Conservation (phyloP, 23 tunicate genomes). For the Trididemnum nubilum region DNA sequence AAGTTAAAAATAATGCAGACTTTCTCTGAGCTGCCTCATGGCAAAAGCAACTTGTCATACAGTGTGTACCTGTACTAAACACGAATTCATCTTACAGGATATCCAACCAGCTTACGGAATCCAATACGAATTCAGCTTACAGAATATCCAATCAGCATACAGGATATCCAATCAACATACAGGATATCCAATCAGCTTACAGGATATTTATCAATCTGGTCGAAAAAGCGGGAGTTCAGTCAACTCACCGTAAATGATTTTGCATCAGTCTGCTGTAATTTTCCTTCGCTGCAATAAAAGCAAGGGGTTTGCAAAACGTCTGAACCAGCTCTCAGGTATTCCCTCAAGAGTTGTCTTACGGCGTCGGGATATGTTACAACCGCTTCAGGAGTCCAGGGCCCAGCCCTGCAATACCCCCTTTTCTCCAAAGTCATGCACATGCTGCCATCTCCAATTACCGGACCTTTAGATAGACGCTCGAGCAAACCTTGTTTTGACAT, state of each 20-base stretch:
- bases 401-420: constrained; percentile 76
- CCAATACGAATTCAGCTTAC: no score
- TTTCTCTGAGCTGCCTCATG: no score
- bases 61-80: no score
- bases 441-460: constrained; percentile 94
- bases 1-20: no score
- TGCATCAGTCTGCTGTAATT: constrained; percentile 14
- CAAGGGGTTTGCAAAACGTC: constrained; percentile 88
- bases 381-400: constrained; percentile 87
- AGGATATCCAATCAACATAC: no score
- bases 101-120: no score
- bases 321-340: constrained; percentile 81
- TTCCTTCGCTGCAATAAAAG: constrained; percentile 78
- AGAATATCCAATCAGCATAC: no score
- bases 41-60: no score
- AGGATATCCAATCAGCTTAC: no score
- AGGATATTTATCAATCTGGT: no score
- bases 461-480: constrained; percentile 68
- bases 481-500: constrained; percentile 48
- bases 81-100: no score
- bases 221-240: no score
- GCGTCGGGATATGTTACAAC: constrained; percentile 77
- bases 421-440: constrained; percentile 88
- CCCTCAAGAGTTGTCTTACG: constrained; percentile 71
- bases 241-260: neutral